A percentile compares a stretch with the other conserved stretches of the same genome.
phyloP scores from a whole-genome alignment of 2,888 invertebrate species.

The Zelleria hepariella region DNA sequence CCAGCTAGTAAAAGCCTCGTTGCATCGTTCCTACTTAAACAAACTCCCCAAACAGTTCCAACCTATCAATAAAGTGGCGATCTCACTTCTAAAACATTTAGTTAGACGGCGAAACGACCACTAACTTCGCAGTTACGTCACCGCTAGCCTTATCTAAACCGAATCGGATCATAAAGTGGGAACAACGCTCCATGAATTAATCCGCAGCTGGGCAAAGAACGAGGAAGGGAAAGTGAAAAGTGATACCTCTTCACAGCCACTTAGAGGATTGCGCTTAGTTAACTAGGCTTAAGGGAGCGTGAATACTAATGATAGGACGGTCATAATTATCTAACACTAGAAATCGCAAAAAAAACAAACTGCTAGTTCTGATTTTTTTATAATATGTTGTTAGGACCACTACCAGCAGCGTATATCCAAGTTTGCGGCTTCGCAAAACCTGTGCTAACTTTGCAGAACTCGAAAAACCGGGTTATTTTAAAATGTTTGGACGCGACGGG shows the following conservation, averaged over 20 bases:
- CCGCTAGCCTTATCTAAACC: neutral
- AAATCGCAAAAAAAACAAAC: too few species aligned
- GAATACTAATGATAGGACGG: neutral
- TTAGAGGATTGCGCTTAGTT: neutral
- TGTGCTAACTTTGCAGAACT: too few species aligned
- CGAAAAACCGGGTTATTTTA: too few species aligned
- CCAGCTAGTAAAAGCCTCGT: neutral
- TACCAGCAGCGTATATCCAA: too few species aligned
- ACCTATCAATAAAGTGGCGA: too few species aligned
- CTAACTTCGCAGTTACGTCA: neutral
- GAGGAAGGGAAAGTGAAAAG: conserved; percentile 36
- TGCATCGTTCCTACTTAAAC: neutral
- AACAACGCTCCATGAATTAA: neutral
- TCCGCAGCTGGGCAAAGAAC: conserved; percentile 17
- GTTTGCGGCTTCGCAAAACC: too few species aligned
- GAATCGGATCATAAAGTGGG: neutral
- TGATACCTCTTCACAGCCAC: conserved; percentile 20
- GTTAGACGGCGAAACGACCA: neutral
- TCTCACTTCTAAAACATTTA: neutral
- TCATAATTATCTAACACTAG: too few species aligned
- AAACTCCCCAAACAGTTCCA: neutral
- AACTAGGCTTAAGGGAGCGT: neutral
- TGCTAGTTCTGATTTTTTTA: too few species aligned
- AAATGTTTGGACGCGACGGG: too few species aligned
- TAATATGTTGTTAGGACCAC: too few species aligned